These are phyloP conservation scores for Zaprionus inermis DNA, from an alignment of 1,140 invertebrate species.

Conservation along the genomic window DNA sequence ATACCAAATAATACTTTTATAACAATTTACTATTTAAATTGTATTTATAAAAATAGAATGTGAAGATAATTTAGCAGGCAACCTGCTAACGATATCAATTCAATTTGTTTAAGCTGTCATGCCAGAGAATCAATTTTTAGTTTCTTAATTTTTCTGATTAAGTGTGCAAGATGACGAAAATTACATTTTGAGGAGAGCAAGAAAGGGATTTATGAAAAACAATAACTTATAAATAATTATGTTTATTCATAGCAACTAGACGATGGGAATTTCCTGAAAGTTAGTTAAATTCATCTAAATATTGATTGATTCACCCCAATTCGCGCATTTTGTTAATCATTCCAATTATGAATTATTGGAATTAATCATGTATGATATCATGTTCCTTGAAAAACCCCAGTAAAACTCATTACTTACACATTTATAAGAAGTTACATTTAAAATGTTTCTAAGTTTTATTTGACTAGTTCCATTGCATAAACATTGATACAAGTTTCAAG, in stretches of 20 bases:
- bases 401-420: conserved; percentile 59
- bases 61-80: neutral
- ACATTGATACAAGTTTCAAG: conserved; percentile 77
- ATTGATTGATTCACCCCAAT: neutral
- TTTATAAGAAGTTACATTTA: conserved; percentile 76
- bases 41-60: neutral
- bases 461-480: conserved; percentile 83
- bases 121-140: neutral
- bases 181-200: too few relatives aligned
- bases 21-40: neutral
- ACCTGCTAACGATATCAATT: neutral
- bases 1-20: neutral
- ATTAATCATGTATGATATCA: neutral
- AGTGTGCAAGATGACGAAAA: too few relatives aligned
- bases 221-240: too few relatives aligned
- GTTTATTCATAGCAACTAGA: too few relatives aligned
- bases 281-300: neutral
- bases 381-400: neutral
- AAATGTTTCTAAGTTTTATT: conserved; percentile 83
- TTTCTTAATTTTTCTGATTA: too few relatives aligned
- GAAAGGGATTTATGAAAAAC: too few relatives aligned
- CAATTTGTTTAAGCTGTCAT: neutral
- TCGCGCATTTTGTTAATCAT: neutral
- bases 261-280: too few relatives aligned
- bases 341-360: neutral